Base-by-base conservation (phyloP, 2,113 vertebrate genomes). In the Vanacampus margaritifer region DNA sequence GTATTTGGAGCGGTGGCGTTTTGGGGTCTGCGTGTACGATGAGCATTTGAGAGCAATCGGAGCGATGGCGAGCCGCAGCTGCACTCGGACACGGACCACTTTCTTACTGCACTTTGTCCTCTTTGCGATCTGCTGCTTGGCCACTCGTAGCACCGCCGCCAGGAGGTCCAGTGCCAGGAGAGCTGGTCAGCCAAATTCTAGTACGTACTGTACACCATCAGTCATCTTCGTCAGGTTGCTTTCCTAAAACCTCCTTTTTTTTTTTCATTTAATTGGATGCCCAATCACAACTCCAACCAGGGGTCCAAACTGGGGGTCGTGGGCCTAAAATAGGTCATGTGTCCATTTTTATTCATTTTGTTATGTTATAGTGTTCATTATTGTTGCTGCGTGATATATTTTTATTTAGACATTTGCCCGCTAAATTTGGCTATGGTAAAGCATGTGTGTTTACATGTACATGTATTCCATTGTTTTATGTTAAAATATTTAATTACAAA, bases 161-260 rank as follows among this genome's bases (percentile, higher is more conserved):
- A 89, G 90, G 67, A 91, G 88, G 82, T 85, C 89, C 50, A 88
- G 87, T 64, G 85, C 79, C 45, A 87, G 92, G 65, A 94, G 91
- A 84, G 86, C 92, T 88, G 96, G 96, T 98, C 90, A 93, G 90
- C 87, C 69, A 23, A 62, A 19, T 10, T 0, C 36, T 72, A 28
- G 64, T 64, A 16, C 32, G 69, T 0, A 48, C 43, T 24, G 69
- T 0, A 48, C 43, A 32, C 23, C 1, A 46, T 5, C 54, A 21
- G 53, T 24, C 14, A 8, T 57, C 2, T 17, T 32, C 26, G 14
- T 57, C 54, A 26, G 16, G 6, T 51, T 21, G 5, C 48, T 51
- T 3, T 8, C 14, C 54, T 17, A 8, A 57, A 57, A 57, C 6
- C 54, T 57, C 26, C 5, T 41, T 16, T 12, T 19, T 32, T 41